phyloP scores from a whole-genome alignment of 2,888 invertebrate genomes.

The Drosophila kokeensis region DNA sequence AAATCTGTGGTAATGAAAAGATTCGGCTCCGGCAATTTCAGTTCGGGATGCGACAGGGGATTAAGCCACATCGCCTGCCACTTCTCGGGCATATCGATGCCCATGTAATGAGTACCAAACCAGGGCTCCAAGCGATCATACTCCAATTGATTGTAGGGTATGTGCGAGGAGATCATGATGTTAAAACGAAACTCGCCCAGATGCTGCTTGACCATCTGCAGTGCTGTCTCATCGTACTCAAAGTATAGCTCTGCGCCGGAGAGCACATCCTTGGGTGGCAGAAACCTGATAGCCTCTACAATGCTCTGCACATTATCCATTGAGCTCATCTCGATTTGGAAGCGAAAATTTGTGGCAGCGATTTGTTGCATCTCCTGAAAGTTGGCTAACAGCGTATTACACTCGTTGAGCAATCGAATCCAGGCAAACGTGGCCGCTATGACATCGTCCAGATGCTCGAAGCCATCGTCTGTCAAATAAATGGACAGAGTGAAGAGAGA shows the following conservation, averaged over 20 bases:
- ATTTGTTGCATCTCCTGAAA: slow-evolving; percentile 89
- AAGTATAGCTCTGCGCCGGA: slow-evolving; percentile 91
- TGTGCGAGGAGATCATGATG: slow-evolving; percentile 83
- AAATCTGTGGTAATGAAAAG: slow-evolving; percentile 91
- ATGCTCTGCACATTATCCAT: slow-evolving; percentile 92
- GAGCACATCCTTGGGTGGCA: slow-evolving; percentile 91
- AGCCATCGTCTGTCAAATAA: slow-evolving; percentile 91
- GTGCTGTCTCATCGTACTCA: slow-evolving; percentile 90
- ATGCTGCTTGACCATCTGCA: slow-evolving; percentile 70
- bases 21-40: slow-evolving; percentile 90
- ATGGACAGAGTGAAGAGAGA: slow-evolving; percentile 90
- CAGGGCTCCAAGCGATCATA: slow-evolving; percentile 91
- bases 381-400: slow-evolving; percentile 49
- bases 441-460: slow-evolving; percentile 90
- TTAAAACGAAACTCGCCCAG: slow-evolving; percentile 82
- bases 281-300: slow-evolving; percentile 92
- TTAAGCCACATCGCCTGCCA: slow-evolving; percentile 89
- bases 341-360: slow-evolving; percentile 90
- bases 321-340: slow-evolving; percentile 89
- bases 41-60: slow-evolving; percentile 86
- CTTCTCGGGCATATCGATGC: slow-evolving; percentile 87
- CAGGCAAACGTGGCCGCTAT: slow-evolving; percentile 92
- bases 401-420: slow-evolving; percentile 88
- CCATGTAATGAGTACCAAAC: slow-evolving; percentile 92
- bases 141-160: slow-evolving; percentile 71